Evolutionary conservation across 2,113 vertebrate genomes (phyloP).

Genomic region (Tragulus kanchil): DNA sequence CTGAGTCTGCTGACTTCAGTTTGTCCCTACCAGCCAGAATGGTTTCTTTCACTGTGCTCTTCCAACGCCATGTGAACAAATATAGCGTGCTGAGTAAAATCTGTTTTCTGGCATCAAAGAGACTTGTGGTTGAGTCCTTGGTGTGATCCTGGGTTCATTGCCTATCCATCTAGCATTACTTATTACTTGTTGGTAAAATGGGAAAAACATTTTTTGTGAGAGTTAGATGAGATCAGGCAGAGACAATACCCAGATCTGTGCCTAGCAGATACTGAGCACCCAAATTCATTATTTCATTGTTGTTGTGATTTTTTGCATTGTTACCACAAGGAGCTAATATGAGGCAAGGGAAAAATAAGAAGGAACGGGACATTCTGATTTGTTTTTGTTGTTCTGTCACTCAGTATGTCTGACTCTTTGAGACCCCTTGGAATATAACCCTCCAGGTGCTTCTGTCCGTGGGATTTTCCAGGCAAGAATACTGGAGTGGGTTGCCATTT

Average conservation of each 20-base stretch:
- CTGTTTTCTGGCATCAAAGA: not conserved
- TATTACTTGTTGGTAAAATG: not conserved
- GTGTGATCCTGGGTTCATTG: not conserved
- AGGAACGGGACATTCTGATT: accelerated
- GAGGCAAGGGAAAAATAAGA: not conserved
- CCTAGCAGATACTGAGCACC: accelerated
- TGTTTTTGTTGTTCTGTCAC: not conserved
- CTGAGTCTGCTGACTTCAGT: not conserved
- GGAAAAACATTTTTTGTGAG: not conserved
- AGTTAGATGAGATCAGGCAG: not conserved
- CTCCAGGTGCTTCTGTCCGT: accelerated
- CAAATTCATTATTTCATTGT: accelerated
- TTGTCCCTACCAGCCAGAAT: not conserved
- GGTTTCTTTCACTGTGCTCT: accelerated
- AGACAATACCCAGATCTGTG: not conserved
- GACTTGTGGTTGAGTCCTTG: not conserved
- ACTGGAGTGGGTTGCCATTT: not conserved
- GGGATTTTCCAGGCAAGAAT: not conserved
- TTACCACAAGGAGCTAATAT: not conserved
- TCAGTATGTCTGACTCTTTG: not conserved
- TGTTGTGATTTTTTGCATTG: too few relatives aligned
- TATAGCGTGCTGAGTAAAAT: accelerated
- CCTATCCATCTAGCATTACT: not conserved
- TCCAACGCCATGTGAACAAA: not conserved
- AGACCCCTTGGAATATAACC: not conserved